Percentiles rank a stretch among this genome's conserved stretches.
Conservation (phyloP, 2,113 vertebrate genomes). For the Meleagris gallopavo region DNA sequence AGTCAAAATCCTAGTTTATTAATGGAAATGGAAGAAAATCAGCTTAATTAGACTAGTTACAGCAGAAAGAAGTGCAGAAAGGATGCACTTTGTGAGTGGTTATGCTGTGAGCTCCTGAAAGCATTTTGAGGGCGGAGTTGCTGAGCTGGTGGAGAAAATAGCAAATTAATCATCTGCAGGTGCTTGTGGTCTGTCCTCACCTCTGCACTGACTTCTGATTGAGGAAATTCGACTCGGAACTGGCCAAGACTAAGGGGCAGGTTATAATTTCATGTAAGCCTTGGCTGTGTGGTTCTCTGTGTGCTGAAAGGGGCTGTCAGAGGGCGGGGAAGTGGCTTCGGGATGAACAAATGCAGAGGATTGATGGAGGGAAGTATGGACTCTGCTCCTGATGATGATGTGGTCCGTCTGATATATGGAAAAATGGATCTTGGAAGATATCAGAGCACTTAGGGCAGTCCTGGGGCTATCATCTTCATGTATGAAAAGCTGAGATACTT, state of each 20-base stretch:
- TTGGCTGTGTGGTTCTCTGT: background rate
- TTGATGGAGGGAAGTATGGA: background rate
- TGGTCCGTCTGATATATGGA: background rate
- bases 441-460: background rate
- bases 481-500: background rate
- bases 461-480: background rate
- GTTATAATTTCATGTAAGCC: background rate
- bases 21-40: background rate
- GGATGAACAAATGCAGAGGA: background rate
- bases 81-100: background rate
- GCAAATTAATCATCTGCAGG: background rate
- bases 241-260: background rate
- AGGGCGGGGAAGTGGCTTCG: background rate
- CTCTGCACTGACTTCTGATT: background rate
- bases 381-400: background rate
- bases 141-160: background rate
- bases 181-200: rapidly evolving
- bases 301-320: background rate
- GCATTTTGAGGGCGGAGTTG: background rate
- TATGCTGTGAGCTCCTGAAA: background rate
- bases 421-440: background rate
- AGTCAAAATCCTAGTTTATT: conserved; percentile 43
- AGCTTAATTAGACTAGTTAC: background rate
- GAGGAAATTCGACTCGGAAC: background rate
- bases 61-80: background rate